These are phyloP conservation scores for Gnatocerus cornutus DNA, from an alignment of 2,888 invertebrate genomes.

Conservation along the genomic window DNA sequence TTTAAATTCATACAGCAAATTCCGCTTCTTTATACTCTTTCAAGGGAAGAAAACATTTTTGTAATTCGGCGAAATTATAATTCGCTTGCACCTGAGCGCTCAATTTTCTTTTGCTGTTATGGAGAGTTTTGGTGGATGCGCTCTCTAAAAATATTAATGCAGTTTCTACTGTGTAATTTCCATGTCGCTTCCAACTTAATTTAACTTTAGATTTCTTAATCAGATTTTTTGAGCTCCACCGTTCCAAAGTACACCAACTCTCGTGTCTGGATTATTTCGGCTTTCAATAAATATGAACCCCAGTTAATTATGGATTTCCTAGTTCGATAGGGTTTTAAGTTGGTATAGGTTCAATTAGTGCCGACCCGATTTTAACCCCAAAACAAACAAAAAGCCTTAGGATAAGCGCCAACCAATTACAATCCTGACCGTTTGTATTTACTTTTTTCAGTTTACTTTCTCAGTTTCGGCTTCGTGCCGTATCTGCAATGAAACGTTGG, in stretches of 20 bases:
- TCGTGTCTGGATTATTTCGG: too few species aligned
- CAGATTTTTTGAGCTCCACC: too few species aligned
- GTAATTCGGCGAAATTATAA: conserved; percentile 5
- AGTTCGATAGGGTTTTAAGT: conserved; percentile 32
- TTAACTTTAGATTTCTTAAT: too few species aligned
- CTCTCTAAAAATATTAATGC: too few species aligned
- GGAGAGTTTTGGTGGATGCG: too few species aligned
- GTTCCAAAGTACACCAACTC: too few species aligned
- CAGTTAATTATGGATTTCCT: conserved; percentile 40
- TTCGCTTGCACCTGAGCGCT: neutral
- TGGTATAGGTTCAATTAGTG: conserved; percentile 35
- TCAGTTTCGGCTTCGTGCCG: conserved; percentile 45
- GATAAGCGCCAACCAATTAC: conserved; percentile 47
- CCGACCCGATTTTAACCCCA: conserved; percentile 27
- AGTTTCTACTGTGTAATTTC: too few species aligned
- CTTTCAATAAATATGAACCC: conserved; percentile 33
- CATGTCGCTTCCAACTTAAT: too few species aligned
- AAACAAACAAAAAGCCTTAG: conserved; percentile 43
- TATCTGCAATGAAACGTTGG: conserved; percentile 36
- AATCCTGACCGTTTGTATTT: conserved; percentile 44
- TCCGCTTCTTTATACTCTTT: conserved; percentile 11
- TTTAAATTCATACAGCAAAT: conserved; percentile 18
- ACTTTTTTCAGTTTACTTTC: conserved; percentile 47
- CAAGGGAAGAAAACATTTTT: conserved; percentile 8
- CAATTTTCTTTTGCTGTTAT: too few species aligned